A percentile compares a stretch with the other conserved stretches of the same genome.
Evolutionary conservation across 2,113 vertebrate genomes (phyloP).

Genomic region (Lathamus discolor): DNA sequence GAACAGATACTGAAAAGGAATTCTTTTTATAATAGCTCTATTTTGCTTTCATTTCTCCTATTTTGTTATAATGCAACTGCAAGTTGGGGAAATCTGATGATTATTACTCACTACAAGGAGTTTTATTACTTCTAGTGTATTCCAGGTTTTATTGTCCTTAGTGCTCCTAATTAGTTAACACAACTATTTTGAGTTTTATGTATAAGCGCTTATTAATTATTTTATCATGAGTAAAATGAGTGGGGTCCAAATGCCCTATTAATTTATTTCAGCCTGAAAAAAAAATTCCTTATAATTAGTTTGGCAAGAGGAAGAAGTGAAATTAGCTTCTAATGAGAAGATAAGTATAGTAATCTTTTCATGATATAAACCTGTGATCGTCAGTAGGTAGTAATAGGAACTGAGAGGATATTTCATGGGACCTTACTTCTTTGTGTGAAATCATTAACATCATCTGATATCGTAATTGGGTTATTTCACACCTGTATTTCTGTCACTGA

Average conservation of each 20-base stretch:
- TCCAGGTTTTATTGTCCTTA: conserved; percentile 61
- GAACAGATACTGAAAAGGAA: background rate
- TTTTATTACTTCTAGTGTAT: conserved; percentile 14
- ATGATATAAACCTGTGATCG: conserved; percentile 67
- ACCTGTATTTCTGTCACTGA: conserved; percentile 67
- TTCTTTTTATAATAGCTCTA: background rate
- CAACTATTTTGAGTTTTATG: conserved; percentile 60
- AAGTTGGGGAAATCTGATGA: background rate
- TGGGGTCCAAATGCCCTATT: conserved; percentile 69
- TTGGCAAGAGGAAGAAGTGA: conserved; percentile 72
- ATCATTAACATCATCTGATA: conserved; percentile 71
- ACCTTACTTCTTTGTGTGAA: conserved; percentile 63
- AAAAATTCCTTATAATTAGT: conserved; percentile 69
- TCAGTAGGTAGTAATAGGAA: conserved; percentile 68
- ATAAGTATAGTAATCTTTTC: conserved; percentile 74
- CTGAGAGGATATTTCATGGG: conserved; percentile 61
- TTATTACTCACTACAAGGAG: background rate
- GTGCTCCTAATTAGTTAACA: conserved; percentile 63
- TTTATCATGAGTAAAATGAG: conserved; percentile 60
- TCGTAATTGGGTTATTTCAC: conserved; percentile 71
- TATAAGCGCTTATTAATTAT: conserved; percentile 64
- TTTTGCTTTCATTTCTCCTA: background rate
- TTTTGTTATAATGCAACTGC: background rate
- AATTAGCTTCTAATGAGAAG: conserved; percentile 80
- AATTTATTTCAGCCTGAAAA: conserved; percentile 72